phyloP scores from a whole-genome alignment of 30 jellyfish, hydroid and myxozoan genomes.

The Sanderia malayensis region DNA sequence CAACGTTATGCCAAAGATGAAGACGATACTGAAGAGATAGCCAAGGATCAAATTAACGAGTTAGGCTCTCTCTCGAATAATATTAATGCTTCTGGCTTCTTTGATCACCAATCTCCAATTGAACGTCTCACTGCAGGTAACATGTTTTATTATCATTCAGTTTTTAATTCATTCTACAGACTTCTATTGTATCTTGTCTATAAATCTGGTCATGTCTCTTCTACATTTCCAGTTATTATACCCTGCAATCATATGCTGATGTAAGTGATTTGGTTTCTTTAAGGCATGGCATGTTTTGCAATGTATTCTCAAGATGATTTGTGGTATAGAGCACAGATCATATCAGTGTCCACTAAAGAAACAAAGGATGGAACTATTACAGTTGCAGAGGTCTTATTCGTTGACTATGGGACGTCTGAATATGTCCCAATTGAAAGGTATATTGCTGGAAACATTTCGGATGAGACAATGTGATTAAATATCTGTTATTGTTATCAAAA shows the following conservation, averaged over 20 bases:
- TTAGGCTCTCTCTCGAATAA: slow-evolving; percentile 1
- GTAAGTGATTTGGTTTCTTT: neutral
- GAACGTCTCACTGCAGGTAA: slow-evolving; percentile 11
- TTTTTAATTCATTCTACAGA: neutral
- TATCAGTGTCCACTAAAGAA: slow-evolving; percentile 10
- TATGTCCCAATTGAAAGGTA: slow-evolving; percentile 55
- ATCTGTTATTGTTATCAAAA: no score
- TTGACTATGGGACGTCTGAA: slow-evolving; percentile 82
- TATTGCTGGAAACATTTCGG: no score
- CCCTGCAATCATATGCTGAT: no score
- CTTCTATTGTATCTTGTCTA: no score
- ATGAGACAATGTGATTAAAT: no score
- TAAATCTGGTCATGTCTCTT: no score
- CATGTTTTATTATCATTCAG: no score
- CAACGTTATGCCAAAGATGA: slow-evolving; percentile 23
- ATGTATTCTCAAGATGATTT: slow-evolving; percentile 27
- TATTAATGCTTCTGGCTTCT: slow-evolving; percentile 41
- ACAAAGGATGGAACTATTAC: slow-evolving; percentile 9
- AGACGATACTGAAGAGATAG: slow-evolving; percentile 51
- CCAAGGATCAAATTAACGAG: slow-evolving; percentile 39
- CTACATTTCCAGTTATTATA: no score
- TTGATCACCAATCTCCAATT: slow-evolving; percentile 27
- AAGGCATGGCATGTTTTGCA: slow-evolving; percentile 57
- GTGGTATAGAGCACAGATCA: slow-evolving; percentile 42
- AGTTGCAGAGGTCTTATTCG: slow-evolving; percentile 55